Evolutionary conservation across 2,797 vertebrate genomes (phyloP).

Genomic region (Pachyuromys duprasi): DNA sequence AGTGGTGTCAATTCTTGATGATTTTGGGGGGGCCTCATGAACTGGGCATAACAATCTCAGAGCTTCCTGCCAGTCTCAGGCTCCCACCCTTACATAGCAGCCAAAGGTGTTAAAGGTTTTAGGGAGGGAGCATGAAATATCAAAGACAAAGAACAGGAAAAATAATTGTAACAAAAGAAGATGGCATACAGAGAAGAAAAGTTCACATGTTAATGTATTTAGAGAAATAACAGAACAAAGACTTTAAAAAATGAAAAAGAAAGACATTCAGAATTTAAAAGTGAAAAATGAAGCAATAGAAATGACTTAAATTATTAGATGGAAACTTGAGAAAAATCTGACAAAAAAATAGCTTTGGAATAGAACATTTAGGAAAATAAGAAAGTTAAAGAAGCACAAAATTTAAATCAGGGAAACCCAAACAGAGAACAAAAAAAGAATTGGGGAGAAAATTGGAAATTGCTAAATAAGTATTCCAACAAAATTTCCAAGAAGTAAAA

Average conservation of each 20-base stretch:
- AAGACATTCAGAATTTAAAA: not conserved
- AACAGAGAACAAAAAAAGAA: not conserved
- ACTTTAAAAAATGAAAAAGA: not conserved
- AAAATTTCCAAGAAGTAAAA: not conserved
- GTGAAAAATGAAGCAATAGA: not conserved
- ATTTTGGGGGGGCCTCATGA: too few relatives aligned
- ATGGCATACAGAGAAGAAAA: not conserved
- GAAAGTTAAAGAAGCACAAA: constrained; percentile 1
- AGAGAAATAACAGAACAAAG: constrained; percentile 22
- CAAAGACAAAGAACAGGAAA: not conserved
- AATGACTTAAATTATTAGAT: not conserved
- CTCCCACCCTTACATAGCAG: not conserved
- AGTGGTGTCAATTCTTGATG: too few relatives aligned
- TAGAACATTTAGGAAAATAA: not conserved
- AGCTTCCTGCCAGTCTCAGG: not conserved
- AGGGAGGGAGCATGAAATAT: not conserved
- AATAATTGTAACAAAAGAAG: not conserved
- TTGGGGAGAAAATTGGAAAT: not conserved
- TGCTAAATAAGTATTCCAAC: too few relatives aligned
- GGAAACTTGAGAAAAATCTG: constrained; percentile 23
- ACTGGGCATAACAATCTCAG: not conserved
- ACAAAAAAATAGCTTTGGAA: not conserved
- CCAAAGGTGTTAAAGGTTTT: not conserved
- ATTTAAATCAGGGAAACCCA: not conserved
- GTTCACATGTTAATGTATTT: not conserved